Evolutionary conservation across 2,888 invertebrate species (phyloP).

Genomic region (Pyrgus malvae): DNA sequence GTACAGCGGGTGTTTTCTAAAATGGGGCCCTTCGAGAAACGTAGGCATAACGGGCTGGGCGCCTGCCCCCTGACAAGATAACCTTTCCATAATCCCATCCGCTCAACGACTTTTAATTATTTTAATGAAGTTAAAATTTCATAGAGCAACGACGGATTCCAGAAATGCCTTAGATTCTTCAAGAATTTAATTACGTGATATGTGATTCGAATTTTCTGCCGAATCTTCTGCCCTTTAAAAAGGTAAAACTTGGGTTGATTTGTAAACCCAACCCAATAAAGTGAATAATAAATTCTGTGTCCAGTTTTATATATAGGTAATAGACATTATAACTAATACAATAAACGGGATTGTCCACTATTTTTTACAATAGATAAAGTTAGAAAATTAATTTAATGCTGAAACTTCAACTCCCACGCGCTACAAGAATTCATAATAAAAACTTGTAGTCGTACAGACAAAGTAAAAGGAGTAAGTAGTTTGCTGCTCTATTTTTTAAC

Average conservation of each 20-base stretch:
- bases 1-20: slow-evolving; percentile 64
- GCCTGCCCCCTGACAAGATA: slow-evolving; percentile 56
- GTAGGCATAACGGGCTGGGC: slow-evolving; percentile 48
- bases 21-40: slow-evolving; percentile 72
- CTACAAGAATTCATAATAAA: neutral
- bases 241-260: too few relatives aligned
- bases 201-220: too few relatives aligned
- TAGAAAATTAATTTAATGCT: neutral
- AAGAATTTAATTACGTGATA: too few relatives aligned
- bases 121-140: too few relatives aligned
- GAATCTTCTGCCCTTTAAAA: too few relatives aligned
- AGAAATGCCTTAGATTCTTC: too few relatives aligned
- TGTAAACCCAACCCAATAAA: too few relatives aligned
- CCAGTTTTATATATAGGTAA: too few relatives aligned
- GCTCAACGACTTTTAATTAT: too few relatives aligned
- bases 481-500: neutral
- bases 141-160: too few relatives aligned
- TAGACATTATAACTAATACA: too few relatives aligned
- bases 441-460: neutral
- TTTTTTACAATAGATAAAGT: neutral
- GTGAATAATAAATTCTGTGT: too few relatives aligned
- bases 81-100: slow-evolving; percentile 37
- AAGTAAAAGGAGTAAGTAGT: neutral
- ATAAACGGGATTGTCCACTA: neutral
- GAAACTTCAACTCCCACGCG: neutral